Conservation (phyloP, 1,140 invertebrate species). For the Tribolium castaneum region DNA sequence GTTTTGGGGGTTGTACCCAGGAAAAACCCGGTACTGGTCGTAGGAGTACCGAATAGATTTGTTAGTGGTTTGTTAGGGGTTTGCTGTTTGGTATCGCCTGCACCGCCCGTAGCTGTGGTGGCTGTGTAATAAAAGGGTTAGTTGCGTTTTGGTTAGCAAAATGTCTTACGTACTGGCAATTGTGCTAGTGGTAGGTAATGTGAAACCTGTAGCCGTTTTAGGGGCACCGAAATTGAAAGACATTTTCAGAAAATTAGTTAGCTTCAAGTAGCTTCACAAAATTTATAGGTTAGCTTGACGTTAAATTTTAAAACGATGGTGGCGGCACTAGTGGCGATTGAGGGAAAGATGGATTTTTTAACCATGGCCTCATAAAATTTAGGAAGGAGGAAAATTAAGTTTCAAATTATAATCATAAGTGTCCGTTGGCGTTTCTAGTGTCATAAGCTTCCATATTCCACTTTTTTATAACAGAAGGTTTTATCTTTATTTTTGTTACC, state of each 20-base stretch:
- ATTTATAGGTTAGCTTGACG: not conserved
- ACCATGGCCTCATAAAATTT: not conserved
- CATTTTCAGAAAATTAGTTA: constrained; percentile 27
- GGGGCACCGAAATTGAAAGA: constrained; percentile 48
- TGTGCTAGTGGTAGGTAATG: constrained; percentile 43
- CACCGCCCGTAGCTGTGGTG: constrained; percentile 40
- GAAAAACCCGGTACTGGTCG: constrained; percentile 10
- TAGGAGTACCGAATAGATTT: constrained; percentile 5
- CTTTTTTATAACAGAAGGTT: no score
- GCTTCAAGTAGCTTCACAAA: no score
- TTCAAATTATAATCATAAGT: no score
- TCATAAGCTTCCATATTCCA: no score
- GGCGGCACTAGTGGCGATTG: not conserved
- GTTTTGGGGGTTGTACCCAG: constrained; percentile 14
- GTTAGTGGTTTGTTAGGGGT: constrained; percentile 18
- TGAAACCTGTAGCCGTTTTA: constrained; percentile 43
- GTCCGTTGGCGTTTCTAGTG: no score
- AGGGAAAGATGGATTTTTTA: not conserved
- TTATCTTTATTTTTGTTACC: no score
- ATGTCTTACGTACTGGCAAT: constrained; percentile 39
- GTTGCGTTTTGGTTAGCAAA: not conserved
- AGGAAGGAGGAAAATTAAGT: no score
- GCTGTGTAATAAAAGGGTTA: constrained; percentile 15
- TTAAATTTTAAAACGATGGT: not conserved
- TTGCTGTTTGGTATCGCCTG: constrained; percentile 47